Percentiles rank a stretch among this genome's conserved stretches.
phyloP scores from a whole-genome alignment of 35 echinoderm and acorn worm genomes.

The Strongylocentrotus purpuratus region DNA sequence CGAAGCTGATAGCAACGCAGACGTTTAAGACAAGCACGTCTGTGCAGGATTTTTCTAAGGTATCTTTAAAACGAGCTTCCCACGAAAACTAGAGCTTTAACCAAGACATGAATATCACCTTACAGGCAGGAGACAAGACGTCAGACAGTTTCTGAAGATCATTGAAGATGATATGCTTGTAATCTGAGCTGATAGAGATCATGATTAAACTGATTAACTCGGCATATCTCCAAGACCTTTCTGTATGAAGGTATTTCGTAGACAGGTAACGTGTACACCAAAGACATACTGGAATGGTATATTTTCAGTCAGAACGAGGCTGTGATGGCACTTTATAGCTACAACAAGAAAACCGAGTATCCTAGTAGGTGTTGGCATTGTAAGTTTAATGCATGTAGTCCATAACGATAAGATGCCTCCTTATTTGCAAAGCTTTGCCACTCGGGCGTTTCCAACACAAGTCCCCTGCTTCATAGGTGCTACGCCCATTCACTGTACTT shows the following conservation, averaged over 20 bases:
- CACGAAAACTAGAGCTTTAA: background rate
- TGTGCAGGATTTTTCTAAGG: background rate
- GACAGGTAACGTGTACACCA: background rate
- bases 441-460: too few species aligned
- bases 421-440: too few species aligned
- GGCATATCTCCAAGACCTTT: background rate
- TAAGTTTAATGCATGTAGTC: too few species aligned
- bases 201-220: slow-evolving; percentile 19
- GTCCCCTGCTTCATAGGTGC: too few species aligned
- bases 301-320: background rate
- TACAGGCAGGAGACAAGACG: background rate
- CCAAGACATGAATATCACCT: background rate
- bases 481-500: too few species aligned
- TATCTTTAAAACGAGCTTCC: background rate
- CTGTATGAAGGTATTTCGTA: background rate
- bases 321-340: too few species aligned
- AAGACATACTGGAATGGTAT: background rate
- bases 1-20: background rate
- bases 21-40: background rate
- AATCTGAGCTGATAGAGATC: slow-evolving; percentile 17
- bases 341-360: too few species aligned
- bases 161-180: background rate
- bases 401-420: too few species aligned
- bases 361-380: too few species aligned
- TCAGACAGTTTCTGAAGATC: background rate